A percentile compares a stretch with the other conserved stretches of the same genome.
Evolutionary conservation across 2,797 vertebrate species (phyloP).

Genomic region (Enteromius paludinosus): DNA sequence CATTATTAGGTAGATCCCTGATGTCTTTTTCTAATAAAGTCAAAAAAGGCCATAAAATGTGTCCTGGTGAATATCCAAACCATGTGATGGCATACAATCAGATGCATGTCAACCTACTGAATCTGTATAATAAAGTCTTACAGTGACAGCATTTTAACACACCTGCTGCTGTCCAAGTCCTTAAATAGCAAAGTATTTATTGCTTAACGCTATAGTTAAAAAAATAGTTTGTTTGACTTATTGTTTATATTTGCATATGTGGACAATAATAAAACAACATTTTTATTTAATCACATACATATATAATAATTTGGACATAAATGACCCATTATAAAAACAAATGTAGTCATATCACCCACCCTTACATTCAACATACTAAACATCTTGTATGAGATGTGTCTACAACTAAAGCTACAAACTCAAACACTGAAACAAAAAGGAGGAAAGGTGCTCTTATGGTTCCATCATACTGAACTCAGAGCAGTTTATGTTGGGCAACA

Average conservation of each 20-base stretch:
- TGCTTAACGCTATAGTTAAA: background rate
- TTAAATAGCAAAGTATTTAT: background rate
- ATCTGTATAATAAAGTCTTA: background rate
- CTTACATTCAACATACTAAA: background rate
- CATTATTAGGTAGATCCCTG: background rate
- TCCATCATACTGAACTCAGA: conserved; percentile 18
- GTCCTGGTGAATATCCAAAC: background rate
- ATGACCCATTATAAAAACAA: background rate
- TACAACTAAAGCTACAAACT: conserved; percentile 13
- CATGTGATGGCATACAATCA: no score
- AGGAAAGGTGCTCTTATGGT: background rate
- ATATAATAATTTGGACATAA: background rate
- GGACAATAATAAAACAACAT: background rate
- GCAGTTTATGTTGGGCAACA: background rate
- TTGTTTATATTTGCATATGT: background rate
- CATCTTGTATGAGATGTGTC: background rate
- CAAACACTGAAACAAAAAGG: background rate
- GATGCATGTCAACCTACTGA: background rate
- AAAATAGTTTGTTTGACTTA: no score
- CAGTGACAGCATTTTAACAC: background rate
- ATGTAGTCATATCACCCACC: background rate
- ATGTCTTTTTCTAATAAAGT: background rate
- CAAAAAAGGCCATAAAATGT: background rate
- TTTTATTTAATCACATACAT: no score
- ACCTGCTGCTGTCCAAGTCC: background rate